Evolutionary conservation across 2,888 invertebrate genomes (phyloP).

Genomic region (Pristionchus mayeri): DNA sequence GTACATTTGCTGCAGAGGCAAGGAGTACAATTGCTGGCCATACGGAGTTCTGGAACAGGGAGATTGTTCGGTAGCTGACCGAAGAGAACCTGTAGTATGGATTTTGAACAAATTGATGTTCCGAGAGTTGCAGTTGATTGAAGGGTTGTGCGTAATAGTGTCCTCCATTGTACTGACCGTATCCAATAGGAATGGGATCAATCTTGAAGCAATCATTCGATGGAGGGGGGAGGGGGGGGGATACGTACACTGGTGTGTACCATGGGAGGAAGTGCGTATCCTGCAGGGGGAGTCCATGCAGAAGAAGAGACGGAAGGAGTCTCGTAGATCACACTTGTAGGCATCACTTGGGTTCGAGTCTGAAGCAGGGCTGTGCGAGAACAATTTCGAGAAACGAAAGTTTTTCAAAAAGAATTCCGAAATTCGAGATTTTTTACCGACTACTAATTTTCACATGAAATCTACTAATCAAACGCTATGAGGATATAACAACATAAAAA

Average conservation of each 20-base stretch:
- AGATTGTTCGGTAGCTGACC: not conserved
- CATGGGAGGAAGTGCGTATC: not conserved
- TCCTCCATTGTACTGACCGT: not conserved
- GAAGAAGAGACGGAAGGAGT: not conserved
- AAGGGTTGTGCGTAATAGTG: too few relatives aligned
- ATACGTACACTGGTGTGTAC: too few relatives aligned
- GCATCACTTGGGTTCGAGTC: conserved; percentile 12
- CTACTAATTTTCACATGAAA: too few relatives aligned
- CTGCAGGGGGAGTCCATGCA: not conserved
- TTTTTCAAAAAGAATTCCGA: too few relatives aligned
- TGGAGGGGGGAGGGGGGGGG: too few relatives aligned
- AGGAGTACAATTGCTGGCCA: not conserved
- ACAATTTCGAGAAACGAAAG: too few relatives aligned
- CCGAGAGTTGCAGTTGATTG: too few relatives aligned
- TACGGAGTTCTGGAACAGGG: too few relatives aligned
- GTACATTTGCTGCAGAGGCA: not conserved
- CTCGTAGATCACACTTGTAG: conserved; percentile 1
- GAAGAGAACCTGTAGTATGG: conserved; percentile 22
- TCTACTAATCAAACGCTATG: too few relatives aligned
- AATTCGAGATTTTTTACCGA: too few relatives aligned
- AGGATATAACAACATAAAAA: too few relatives aligned
- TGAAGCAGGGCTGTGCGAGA: too few relatives aligned
- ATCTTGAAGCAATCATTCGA: not conserved
- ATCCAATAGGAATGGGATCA: conserved; percentile 7
- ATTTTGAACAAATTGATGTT: not conserved